Evolutionary conservation across 23 tunicate species (phyloP), one percentile per base, ranked within the genome.

Genomic region (Phallusia fumigata): DNA sequence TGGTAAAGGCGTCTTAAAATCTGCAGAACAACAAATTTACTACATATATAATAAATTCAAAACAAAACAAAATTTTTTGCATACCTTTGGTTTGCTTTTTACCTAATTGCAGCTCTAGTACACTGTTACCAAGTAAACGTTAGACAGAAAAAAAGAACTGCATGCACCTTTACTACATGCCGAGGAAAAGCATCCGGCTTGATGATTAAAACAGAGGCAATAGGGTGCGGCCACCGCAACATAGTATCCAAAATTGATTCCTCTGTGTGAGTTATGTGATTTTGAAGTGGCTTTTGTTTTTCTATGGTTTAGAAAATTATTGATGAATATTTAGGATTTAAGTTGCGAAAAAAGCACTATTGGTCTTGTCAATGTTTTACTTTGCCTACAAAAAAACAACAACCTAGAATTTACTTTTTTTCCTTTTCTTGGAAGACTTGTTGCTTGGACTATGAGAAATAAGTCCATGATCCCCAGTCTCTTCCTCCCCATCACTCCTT

Each of bases 111-210:
- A n/a, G n/a, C n/a, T n/a, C n/a, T n/a, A n/a, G n/a, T n/a, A n/a
- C n/a, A n/a, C n/a, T n/a, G n/a, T n/a, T n/a, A n/a, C n/a, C n/a
- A n/a, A n/a, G n/a, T n/a, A n/a, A n/a, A n/a, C n/a, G n/a, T n/a
- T n/a, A n/a, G n/a, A n/a, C n/a, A n/a, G n/a, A n/a, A n/a, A n/a
- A n/a, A 40, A 40, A 40, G 10, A 40, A 40, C 47, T 40, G 47
- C 47, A 40, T 40, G 47, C 77, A 90, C 95, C 86, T 85, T 90
- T n/a, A 90, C 84, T 44, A 85, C 77, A 85, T 90, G 95, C 26
- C 95, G 80, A 31, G 95, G 95, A 81, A 85, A 90, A 13, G 95
- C 95, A 77, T 90, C 95, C 22, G 95, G 95, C 49, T 90, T 90
- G 3, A 90, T 82, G 32, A 90, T 83, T 18, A 90, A 65, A 15